A percentile compares a stretch with the other conserved stretches of the same genome.
phyloP scores from a whole-genome alignment of 1,140 invertebrate species.

The Panagrolaimus sp. region DNA sequence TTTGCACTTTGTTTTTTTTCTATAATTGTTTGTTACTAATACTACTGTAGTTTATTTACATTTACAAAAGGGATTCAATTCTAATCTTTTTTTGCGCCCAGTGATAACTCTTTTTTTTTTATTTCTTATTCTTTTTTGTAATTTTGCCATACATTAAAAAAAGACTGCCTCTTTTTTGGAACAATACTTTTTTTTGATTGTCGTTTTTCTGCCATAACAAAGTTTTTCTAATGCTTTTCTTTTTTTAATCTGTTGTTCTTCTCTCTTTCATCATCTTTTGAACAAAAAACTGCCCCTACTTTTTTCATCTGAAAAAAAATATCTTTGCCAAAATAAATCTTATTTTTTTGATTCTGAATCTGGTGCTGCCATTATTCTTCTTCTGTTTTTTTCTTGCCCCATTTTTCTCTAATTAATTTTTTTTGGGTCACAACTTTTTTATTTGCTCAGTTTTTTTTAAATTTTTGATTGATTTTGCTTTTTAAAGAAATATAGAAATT shows the following conservation, averaged over 20 bases:
- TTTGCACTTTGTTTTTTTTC: neutral
- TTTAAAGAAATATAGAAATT: too few relatives aligned
- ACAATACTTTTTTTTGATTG: neutral
- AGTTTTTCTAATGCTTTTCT: neutral
- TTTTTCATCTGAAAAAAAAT: too few relatives aligned
- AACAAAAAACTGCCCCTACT: too few relatives aligned
- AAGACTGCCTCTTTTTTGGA: neutral
- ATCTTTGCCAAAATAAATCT: neutral
- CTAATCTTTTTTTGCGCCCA: conserved; percentile 10
- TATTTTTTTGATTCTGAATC: neutral
- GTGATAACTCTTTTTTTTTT: conserved; percentile 10
- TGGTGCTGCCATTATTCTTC: conserved; percentile 11
- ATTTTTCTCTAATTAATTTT: neutral
- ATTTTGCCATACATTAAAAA: conserved; percentile 8
- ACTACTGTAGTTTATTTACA: too few relatives aligned
- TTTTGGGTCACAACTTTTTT: neutral
- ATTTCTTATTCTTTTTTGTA: neutral
- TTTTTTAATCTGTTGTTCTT: neutral
- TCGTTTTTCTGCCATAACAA: neutral
- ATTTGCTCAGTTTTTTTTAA: conserved; percentile 10
- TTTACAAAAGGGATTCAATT: neutral
- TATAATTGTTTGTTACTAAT: neutral
- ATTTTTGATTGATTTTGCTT: conserved; percentile 8
- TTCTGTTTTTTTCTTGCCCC: neutral
- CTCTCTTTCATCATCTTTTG: neutral